These are phyloP conservation scores for Chloromyia formosa DNA, from an alignment of 2,888 invertebrate species.

Conservation along the genomic window DNA sequence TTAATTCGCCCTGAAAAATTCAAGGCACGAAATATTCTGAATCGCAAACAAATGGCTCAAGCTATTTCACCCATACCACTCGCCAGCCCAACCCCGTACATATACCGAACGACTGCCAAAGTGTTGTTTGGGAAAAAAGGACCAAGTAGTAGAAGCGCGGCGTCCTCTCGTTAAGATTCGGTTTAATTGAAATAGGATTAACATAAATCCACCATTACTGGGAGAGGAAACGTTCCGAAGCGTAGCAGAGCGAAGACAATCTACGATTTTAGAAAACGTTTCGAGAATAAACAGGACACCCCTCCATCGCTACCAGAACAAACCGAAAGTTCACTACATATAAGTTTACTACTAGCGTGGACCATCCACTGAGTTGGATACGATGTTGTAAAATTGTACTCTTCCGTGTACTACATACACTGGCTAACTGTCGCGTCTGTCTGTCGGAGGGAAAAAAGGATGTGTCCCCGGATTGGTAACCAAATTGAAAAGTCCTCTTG, in stretches of 20 bases:
- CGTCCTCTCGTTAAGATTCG: slow-evolving; percentile 37
- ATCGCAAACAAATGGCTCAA: slow-evolving; percentile 34
- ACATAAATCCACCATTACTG: slow-evolving; percentile 42
- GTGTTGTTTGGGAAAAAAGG: background rate
- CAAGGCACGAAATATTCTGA: slow-evolving; percentile 37
- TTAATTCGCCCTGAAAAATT: slow-evolving; percentile 42
- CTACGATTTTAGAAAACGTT: slow-evolving; percentile 35
- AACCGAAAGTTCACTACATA: background rate
- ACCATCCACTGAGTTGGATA: background rate
- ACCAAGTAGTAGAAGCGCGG: background rate
- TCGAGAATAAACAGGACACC: slow-evolving; percentile 25
- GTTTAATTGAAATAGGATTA: slow-evolving; percentile 42
- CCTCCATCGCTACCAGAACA: too few relatives aligned
- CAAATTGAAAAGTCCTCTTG: background rate
- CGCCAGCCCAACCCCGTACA: background rate
- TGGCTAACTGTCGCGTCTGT: too few relatives aligned
- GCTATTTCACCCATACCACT: background rate
- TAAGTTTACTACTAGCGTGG: background rate
- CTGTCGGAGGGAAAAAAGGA: background rate
- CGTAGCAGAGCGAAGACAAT: background rate
- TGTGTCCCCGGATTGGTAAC: background rate
- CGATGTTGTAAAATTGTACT: background rate
- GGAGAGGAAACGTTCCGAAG: background rate
- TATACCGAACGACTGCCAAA: background rate
- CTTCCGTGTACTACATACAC: background rate